These are phyloP conservation scores for Drosophila putrida DNA, from an alignment of 2,888 invertebrate species.

Conservation along the genomic window DNA sequence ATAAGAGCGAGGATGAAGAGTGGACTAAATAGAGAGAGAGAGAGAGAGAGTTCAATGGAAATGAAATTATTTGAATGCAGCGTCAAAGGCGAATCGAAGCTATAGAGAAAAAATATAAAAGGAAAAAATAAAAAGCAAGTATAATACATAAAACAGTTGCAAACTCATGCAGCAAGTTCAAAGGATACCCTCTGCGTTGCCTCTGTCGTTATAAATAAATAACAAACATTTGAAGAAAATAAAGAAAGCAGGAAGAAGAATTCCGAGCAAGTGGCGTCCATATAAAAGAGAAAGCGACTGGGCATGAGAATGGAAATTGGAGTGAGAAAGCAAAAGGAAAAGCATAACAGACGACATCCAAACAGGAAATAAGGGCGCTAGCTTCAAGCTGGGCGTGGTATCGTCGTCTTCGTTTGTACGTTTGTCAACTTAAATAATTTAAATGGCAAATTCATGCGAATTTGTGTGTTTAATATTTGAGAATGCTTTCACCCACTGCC, in stretches of 20 bases:
- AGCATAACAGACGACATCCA: slow-evolving; percentile 51
- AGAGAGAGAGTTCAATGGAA: slow-evolving; percentile 40
- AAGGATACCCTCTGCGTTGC: slow-evolving; percentile 63
- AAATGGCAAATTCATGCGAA: slow-evolving; percentile 68
- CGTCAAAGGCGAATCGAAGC: slow-evolving; percentile 49
- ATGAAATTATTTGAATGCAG: slow-evolving; percentile 64
- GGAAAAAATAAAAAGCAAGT: slow-evolving; percentile 16
- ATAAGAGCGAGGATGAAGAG: slow-evolving; percentile 21
- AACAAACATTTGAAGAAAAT: slow-evolving; percentile 68
- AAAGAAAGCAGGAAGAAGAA: slow-evolving; percentile 43
- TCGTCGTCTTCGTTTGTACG: slow-evolving; percentile 19
- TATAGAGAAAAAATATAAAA: slow-evolving; percentile 16
- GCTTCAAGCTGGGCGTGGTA: slow-evolving; percentile 34
- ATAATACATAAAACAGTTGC: slow-evolving; percentile 60
- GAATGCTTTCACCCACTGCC: slow-evolving; percentile 31
- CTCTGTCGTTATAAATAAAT: slow-evolving; percentile 76
- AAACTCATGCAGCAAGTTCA: slow-evolving; percentile 76
- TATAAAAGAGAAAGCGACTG: slow-evolving; percentile 49
- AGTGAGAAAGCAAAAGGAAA: slow-evolving; percentile 18
- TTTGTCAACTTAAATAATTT: slow-evolving; percentile 79
- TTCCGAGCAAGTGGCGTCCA: slow-evolving; percentile 34
- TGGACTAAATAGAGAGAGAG: neutral
- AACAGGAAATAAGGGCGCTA: slow-evolving; percentile 53
- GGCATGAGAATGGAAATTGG: slow-evolving; percentile 2
- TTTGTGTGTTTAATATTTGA: slow-evolving; percentile 69